Percentiles rank a stretch among this genome's conserved stretches.
These are phyloP conservation scores for Oegoconia quadripuncta DNA, from an alignment of 2,888 invertebrate species.

Conservation along the genomic window DNA sequence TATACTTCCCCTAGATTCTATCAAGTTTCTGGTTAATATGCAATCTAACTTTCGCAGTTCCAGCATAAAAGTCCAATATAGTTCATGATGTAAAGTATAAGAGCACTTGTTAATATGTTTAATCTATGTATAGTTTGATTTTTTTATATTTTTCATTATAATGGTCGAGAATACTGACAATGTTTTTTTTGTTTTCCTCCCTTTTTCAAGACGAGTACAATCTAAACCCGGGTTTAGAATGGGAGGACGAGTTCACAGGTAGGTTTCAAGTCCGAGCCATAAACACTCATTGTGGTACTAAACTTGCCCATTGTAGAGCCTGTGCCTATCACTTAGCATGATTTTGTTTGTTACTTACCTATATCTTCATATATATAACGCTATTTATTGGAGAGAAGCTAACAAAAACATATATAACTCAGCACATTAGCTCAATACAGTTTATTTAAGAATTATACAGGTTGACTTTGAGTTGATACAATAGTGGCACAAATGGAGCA, in stretches of 20 bases:
- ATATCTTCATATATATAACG: constrained; percentile 47
- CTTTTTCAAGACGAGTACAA: constrained; percentile 98
- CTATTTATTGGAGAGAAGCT: constrained; percentile 53
- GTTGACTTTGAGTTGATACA: constrained; percentile 18
- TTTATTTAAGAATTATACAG: constrained; percentile 37
- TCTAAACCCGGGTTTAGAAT: constrained; percentile 99
- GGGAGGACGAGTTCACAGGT: constrained; percentile 99
- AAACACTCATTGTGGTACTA: constrained; percentile 63
- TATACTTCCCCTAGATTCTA: too few relatives aligned
- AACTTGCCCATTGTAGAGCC: constrained; percentile 72
- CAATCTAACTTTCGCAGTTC: constrained; percentile 6
- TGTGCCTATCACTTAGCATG: constrained; percentile 74
- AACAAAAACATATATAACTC: constrained; percentile 52
- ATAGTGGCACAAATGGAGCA: too few relatives aligned
- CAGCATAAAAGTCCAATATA: constrained; percentile 14
- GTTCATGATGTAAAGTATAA: constrained; percentile 69
- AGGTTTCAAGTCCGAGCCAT: constrained; percentile 84
- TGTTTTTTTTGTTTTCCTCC: constrained; percentile 79
- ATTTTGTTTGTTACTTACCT: constrained; percentile 60
- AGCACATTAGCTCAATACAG: constrained; percentile 31
- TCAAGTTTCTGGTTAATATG: too few relatives aligned
- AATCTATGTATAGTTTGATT: constrained; percentile 70
- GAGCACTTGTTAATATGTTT: constrained; percentile 66
- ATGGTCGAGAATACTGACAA: constrained; percentile 78
- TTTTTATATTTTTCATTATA: constrained; percentile 39